phyloP scores from a whole-genome alignment of 2,113 vertebrate genomes.

The Puma concolor region DNA sequence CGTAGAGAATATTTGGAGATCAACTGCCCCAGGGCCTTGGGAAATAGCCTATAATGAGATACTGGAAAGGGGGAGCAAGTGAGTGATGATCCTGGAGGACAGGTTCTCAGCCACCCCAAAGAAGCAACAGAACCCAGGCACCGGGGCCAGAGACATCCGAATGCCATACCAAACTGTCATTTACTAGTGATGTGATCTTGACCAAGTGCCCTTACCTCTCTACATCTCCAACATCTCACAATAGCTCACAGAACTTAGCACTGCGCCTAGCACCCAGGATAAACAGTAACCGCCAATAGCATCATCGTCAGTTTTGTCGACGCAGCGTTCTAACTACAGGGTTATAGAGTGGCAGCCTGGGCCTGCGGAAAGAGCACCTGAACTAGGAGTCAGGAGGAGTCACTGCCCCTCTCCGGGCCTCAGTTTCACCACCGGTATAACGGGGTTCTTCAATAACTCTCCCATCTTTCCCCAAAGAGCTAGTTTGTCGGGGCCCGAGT shows the following conservation, averaged over 20 bases:
- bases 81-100: not conserved
- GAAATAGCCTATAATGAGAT: slow-evolving; percentile 97
- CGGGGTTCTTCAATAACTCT: not conserved
- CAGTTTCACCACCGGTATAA: not conserved
- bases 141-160: not conserved
- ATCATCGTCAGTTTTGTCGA: not conserved
- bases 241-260: not conserved
- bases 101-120: not conserved
- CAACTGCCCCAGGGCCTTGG: slow-evolving; percentile 95
- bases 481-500: not conserved
- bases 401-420: not conserved
- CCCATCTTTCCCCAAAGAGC: not conserved
- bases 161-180: not conserved
- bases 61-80: slow-evolving; percentile 38
- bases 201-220: not conserved
- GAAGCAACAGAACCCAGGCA: not conserved
- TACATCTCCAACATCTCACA: not conserved
- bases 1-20: slow-evolving; percentile 95
- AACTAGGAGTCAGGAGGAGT: not conserved
- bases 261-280: not conserved
- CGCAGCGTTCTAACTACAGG: not conserved
- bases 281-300: not conserved
- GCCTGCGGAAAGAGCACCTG: not conserved
- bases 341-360: not conserved
- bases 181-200: not conserved